Evolutionary conservation across 2,113 vertebrate genomes (phyloP).

Genomic region (Amphiprion percula): DNA sequence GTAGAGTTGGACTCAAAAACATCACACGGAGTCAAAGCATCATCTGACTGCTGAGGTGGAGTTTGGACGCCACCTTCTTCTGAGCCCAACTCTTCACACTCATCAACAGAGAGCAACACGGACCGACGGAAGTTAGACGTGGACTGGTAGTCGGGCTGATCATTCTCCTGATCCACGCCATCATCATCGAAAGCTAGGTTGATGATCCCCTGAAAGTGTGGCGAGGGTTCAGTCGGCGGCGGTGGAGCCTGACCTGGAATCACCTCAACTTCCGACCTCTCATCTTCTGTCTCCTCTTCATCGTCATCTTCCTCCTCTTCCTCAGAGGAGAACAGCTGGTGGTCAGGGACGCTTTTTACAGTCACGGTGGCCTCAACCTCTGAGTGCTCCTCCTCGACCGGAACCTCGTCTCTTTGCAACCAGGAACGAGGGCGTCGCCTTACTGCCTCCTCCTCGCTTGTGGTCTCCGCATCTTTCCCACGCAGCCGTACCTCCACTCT

Average conservation of each 20-base stretch:
- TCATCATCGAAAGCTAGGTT: conserved; percentile 97
- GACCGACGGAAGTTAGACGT: conserved; percentile 92
- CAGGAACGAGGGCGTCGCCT: conserved; percentile 87
- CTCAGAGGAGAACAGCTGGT: conserved; percentile 92
- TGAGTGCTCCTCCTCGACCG: conserved; percentile 64
- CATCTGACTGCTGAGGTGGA: conserved; percentile 74
- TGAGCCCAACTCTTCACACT: conserved; percentile 96
- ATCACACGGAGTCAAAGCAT: conserved; percentile 85
- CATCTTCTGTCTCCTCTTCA: conserved; percentile 94
- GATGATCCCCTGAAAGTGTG: conserved; percentile 93
- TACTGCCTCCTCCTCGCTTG: conserved; percentile 92
- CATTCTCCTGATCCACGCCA: conserved; percentile 87
- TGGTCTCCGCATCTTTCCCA: conserved; percentile 89
- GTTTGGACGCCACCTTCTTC: conserved; percentile 89
- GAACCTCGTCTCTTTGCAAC: conserved; percentile 83
- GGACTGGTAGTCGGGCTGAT: conserved; percentile 83
- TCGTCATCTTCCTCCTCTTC: conserved; percentile 95
- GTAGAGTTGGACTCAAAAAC: conserved; percentile 88
- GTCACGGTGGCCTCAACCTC: conserved; percentile 64
- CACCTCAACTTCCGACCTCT: conserved; percentile 85
- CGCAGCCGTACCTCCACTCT: conserved; percentile 94
- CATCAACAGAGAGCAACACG: conserved; percentile 95
- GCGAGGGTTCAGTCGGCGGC: conserved; percentile 76
- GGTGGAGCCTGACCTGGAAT: conserved; percentile 68
- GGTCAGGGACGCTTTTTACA: conserved; percentile 69